phyloP scores from a whole-genome alignment of 2,797 vertebrate species.

The Smutsia temminckii region DNA sequence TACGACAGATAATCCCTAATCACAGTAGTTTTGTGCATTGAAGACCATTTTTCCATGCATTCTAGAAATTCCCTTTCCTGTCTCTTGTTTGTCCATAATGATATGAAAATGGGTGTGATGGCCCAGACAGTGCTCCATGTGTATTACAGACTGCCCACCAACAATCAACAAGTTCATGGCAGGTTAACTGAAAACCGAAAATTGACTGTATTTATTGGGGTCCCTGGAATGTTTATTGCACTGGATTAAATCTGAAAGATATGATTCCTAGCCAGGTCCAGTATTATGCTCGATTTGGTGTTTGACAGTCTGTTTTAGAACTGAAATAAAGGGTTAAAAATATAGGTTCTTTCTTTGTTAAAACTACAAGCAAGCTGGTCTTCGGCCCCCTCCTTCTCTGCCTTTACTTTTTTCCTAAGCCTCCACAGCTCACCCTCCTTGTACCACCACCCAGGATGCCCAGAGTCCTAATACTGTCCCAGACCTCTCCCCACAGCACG shows the following conservation, averaged over 20 bases:
- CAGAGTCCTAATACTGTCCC: background rate
- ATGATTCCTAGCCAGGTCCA: background rate
- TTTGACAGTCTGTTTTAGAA: background rate
- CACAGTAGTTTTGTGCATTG: background rate
- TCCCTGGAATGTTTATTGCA: background rate
- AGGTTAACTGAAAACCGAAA: background rate
- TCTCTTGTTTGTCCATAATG: slow-evolving; percentile 28
- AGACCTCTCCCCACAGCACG: background rate
- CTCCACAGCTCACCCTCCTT: background rate
- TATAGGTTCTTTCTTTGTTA: background rate
- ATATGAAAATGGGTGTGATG: slow-evolving; percentile 35
- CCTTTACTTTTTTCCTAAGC: background rate
- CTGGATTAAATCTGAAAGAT: slow-evolving; percentile 52
- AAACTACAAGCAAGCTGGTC: background rate
- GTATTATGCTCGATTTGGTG: background rate
- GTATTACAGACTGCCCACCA: background rate
- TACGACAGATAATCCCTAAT: background rate
- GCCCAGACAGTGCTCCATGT: background rate
- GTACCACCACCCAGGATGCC: background rate
- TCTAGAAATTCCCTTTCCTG: slow-evolving; percentile 34
- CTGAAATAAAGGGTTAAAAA: background rate
- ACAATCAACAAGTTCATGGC: background rate
- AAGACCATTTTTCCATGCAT: slow-evolving; percentile 45
- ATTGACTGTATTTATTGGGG: background rate
- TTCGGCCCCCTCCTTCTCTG: too few relatives aligned